Evolutionary conservation across 2,888 invertebrate genomes (phyloP).

Genomic region (Epiblema foenella): DNA sequence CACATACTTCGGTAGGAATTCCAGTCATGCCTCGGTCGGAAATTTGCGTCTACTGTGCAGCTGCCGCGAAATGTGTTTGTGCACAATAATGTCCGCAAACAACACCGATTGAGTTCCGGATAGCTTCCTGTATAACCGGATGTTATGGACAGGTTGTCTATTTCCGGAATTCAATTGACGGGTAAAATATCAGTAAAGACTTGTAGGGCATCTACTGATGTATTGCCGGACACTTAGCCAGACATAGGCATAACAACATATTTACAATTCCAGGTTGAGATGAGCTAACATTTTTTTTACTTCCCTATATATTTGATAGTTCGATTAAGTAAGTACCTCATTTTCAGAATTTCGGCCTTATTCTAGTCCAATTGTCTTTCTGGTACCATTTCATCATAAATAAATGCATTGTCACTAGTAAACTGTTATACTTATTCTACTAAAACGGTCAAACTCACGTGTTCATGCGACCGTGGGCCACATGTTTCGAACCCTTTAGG

Average conservation of each 20-base stretch:
- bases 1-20: constrained; percentile 12
- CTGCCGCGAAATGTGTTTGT: background rate
- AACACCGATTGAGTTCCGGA: constrained; percentile 6
- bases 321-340: too few relatives aligned
- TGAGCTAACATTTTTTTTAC: too few relatives aligned
- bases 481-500: too few relatives aligned
- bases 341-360: too few relatives aligned
- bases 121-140: constrained; percentile 23
- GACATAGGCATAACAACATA: background rate
- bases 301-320: too few relatives aligned
- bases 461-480: too few relatives aligned
- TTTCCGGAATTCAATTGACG: constrained; percentile 29
- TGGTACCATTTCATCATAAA: too few relatives aligned
- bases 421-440: too few relatives aligned
- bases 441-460: too few relatives aligned
- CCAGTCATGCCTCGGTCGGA: constrained; percentile 6
- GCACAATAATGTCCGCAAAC: constrained; percentile 26
- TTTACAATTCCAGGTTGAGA: background rate
- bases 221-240: background rate
- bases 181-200: constrained; percentile 19
- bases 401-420: too few relatives aligned
- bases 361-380: too few relatives aligned
- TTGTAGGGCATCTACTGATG: constrained; percentile 1
- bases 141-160: constrained; percentile 8
- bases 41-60: constrained; percentile 9